Evolutionary conservation across 1,140 invertebrate species (phyloP), one percentile per base, ranked within the genome.

Genomic region (Limonius californicus): DNA sequence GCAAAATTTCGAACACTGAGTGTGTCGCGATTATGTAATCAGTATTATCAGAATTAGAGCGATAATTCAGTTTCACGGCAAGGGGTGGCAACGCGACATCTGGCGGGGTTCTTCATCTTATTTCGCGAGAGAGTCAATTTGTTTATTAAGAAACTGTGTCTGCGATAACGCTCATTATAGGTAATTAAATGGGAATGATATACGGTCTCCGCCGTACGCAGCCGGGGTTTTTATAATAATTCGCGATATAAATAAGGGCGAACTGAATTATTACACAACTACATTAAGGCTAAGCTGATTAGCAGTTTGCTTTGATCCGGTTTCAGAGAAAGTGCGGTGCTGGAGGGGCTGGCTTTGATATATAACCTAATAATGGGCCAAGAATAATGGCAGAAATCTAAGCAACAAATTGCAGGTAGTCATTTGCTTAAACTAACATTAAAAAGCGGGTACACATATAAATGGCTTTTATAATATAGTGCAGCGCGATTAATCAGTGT

Each of bases 401-500:
- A 27, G 23, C 23, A 27, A 27, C 23, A 27, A 27, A 27, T 27
- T 27, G 23, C 23, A 27, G 23, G 3, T 9, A 27, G 23, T 27
- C 23, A 27, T 27, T 27, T 27, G 23, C 23, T 27, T 27, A 27
- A 27, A 27, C 23, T 27, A 27, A 27, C 23, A 27, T 45, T 45
- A 45, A 45, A 45, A 45, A 45, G 42, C 16, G 42, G 12, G 42
- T 45, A 27, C 16, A 50, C 14, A 50, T 18, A 50, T 19, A 50
- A 50, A 50, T 50, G 16, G 16, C 60, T 53, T 57, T 50, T 43
- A 62, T 57, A 56, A 62, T 62, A 57, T 56, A 62, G 42, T 57
- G 43, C 1, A 53, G 35, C 18, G 60, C 39, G 53, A 62, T 62
- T 57, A 62, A 57, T 62, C 60, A 62, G 53, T 62, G 60, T 62